Base-by-base conservation (phyloP, 2,797 vertebrate genomes). In the Poecilia wingei region DNA sequence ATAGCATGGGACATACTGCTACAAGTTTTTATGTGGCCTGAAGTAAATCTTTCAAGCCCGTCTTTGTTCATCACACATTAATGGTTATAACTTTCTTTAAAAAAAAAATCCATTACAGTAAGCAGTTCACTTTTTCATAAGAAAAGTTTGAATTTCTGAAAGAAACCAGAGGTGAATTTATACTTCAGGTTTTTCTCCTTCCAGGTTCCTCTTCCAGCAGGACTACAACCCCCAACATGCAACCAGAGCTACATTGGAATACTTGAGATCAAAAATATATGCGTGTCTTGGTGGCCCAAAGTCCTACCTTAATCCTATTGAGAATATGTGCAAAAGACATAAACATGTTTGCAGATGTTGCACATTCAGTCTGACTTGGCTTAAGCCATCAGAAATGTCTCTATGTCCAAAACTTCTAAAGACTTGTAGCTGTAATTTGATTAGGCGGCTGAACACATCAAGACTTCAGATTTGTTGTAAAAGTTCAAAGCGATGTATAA, bases 31-130 rank as follows among this genome's bases (percentile, higher is more conserved):
- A 79, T 72, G 71, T 75, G 45, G 72, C 72, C 57, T 49, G 69
- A 14, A 83, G 82, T 20, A 78, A 36, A 31, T 28, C 51, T 41
- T 45, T 81, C 47, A 8, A 81, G 39, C 80, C n/a, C 82, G 36
- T 43, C 13, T 82, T 70, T 81, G 66, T 43, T 49, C 13, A 66
- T 55, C 80, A 69, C 81, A 84, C 72, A 85, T 73, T 75, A 74
- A 41, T 47, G 84, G 10, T 77, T n/a, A 82, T 83, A 22, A 3
- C 0, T 7, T 31, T 45, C 77, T 75, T 61, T 18, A 2, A 20
- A 20, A 47, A 16, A 31, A 36, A 57, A 45, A 5, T 78, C 14
- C 13, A 68, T 47, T 79, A 36, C 12, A 70, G 43, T 18, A 12
- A 33, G 22, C 53, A 20, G 8, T 47, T 77, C 5, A 12, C 73